Percentiles rank a stretch among this genome's conserved stretches.
phyloP scores from a whole-genome alignment of 2,888 invertebrate species.

The Rhagonycha fulva region DNA sequence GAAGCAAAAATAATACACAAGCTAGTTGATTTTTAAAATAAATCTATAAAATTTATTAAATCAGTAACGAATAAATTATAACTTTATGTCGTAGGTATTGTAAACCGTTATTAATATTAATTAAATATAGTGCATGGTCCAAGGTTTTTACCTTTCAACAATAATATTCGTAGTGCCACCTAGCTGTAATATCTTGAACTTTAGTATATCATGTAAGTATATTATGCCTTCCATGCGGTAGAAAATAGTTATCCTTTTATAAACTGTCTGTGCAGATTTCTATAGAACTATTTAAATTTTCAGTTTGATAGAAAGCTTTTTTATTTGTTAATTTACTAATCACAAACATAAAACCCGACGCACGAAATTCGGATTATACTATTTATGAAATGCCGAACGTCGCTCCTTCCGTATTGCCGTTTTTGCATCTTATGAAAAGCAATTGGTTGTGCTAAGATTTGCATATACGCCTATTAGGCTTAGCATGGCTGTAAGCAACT shows the following conservation, averaged over 20 bases:
- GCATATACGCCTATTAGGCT: no score
- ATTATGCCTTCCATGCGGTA: neutral
- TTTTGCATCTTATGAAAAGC: no score
- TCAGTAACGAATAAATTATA: neutral
- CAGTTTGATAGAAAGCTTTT: no score
- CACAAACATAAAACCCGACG: no score
- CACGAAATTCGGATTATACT: no score
- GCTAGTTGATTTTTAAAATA: neutral
- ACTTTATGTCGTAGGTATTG: neutral
- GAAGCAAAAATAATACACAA: neutral
- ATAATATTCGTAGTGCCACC: neutral
- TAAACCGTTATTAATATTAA: neutral
- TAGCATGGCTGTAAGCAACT: no score
- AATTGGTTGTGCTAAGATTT: no score
- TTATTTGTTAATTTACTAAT: no score
- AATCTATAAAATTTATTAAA: neutral
- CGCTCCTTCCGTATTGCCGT: no score
- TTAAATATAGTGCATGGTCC: neutral
- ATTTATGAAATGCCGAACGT: no score
- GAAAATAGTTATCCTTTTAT: neutral
- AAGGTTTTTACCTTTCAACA: neutral
- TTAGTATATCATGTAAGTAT: neutral
- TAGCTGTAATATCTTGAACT: neutral
- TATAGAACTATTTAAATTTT: neutral
- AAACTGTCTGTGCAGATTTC: neutral